phyloP scores from a whole-genome alignment of 2,113 vertebrate species.

The Aptenodytes forsteri region DNA sequence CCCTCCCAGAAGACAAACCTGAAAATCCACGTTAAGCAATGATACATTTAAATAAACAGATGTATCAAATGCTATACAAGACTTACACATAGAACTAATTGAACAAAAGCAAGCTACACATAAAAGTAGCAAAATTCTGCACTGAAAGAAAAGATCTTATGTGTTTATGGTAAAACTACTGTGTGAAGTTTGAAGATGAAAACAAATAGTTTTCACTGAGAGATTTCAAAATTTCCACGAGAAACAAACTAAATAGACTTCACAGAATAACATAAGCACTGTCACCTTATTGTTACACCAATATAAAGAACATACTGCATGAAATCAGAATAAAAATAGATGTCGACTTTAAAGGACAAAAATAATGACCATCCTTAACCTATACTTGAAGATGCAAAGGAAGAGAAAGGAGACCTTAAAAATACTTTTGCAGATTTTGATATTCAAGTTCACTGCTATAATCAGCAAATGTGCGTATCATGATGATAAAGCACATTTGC shows the following conservation, averaged over 20 bases:
- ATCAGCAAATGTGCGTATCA: neutral
- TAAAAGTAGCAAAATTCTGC: neutral
- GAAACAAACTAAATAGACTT: neutral
- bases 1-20: neutral
- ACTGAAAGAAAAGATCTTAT: neutral
- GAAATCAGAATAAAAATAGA: neutral
- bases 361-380: neutral
- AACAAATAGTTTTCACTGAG: neutral
- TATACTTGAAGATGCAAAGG: neutral
- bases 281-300: neutral
- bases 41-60: neutral
- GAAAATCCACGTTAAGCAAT: neutral
- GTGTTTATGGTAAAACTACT: neutral
- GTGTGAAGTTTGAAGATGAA: neutral
- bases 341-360: neutral
- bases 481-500: slow-evolving; percentile 22
- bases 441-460: neutral
- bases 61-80: neutral
- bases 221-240: neutral
- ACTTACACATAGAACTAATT: neutral
- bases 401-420: neutral
- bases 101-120: neutral
- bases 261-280: neutral
- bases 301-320: neutral
- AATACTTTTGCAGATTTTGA: neutral